phyloP scores from a whole-genome alignment of 2,113 vertebrate species.

The Callaeas wilsoni region DNA sequence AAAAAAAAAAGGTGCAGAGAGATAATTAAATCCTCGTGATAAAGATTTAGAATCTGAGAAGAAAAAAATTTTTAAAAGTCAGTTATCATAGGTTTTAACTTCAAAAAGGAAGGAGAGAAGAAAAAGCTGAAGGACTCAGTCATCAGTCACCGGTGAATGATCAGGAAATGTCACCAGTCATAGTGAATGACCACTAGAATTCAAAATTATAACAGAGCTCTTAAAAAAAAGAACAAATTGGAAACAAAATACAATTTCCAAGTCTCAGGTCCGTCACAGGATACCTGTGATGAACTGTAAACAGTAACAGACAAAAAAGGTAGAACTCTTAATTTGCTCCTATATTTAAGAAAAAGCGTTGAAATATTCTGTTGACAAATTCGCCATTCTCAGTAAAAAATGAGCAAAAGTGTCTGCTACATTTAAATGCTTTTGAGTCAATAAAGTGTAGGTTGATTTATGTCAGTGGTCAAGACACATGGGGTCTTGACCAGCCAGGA shows the following conservation, averaged over 20 bases:
- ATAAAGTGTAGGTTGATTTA: neutral
- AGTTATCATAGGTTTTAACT: neutral
- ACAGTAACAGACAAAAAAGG: neutral
- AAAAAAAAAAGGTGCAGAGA: neutral
- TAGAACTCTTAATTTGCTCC: neutral
- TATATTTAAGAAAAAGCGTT: neutral
- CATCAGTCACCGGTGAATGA: neutral
- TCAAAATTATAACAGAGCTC: neutral
- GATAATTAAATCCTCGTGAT: neutral
- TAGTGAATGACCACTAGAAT: neutral
- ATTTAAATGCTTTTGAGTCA: neutral
- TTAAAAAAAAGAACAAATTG: neutral
- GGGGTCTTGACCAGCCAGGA: neutral
- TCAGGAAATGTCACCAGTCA: neutral
- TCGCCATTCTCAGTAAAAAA: neutral
- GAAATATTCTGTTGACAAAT: neutral
- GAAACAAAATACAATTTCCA: neutral
- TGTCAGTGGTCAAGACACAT: neutral
- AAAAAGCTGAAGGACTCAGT: neutral
- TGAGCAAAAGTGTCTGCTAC: neutral
- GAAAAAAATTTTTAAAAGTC: neutral
- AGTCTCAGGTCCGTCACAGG: neutral
- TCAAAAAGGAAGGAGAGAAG: neutral
- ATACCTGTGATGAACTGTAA: neutral
- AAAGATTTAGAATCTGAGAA: neutral